Conservation (phyloP, 2,888 invertebrate genomes). For the Trissoscelio sp. region DNA sequence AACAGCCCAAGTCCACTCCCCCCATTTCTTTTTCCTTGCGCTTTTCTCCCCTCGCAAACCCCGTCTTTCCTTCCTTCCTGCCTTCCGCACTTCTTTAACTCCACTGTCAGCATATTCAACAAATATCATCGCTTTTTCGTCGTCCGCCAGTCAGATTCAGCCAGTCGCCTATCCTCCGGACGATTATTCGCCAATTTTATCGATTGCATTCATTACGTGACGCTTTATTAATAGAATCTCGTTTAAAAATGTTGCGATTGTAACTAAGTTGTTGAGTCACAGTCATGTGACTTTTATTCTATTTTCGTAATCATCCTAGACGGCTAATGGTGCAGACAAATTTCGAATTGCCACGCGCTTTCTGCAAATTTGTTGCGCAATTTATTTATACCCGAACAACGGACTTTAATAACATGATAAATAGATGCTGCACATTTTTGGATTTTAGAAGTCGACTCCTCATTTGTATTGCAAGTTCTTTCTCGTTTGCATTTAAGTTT, state of each 20-base stretch:
- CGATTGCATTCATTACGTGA: constrained; percentile 61
- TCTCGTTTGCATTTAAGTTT: too few relatives aligned
- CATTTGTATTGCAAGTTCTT: too few relatives aligned
- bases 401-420: too few relatives aligned
- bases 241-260: constrained; percentile 58
- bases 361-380: constrained; percentile 17
- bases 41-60: constrained; percentile 30
- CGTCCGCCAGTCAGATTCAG: constrained; percentile 1
- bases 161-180: background rate
- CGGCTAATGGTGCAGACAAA: background rate
- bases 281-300: constrained; percentile 53
- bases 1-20: constrained; percentile 37
- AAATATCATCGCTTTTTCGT: background rate
- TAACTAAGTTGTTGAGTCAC: constrained; percentile 52
- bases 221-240: constrained; percentile 55
- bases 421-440: too few relatives aligned
- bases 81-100: constrained; percentile 33
- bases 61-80: constrained; percentile 34
- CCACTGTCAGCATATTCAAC: background rate
- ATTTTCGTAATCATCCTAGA: constrained; percentile 47
- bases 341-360: constrained; percentile 9
- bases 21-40: constrained; percentile 63
- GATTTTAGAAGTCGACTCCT: too few relatives aligned
- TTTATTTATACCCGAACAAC: background rate
- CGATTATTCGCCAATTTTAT: constrained; percentile 53